Evolutionary conservation across 1,140 invertebrate species (phyloP).

Genomic region (Drosophila orosa): DNA sequence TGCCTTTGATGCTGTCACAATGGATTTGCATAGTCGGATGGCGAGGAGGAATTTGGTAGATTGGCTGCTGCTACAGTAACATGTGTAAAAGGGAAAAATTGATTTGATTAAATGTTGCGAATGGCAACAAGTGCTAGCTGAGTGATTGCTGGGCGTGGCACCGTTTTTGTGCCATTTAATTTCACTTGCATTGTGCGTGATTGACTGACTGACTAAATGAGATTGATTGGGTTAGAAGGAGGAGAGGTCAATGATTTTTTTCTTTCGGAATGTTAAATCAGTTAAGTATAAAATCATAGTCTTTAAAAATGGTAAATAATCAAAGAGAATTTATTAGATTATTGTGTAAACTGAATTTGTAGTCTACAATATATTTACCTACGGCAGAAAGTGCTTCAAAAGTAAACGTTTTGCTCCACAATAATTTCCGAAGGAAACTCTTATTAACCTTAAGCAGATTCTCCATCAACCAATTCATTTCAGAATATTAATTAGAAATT

Average conservation of each 20-base stretch:
- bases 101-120: constrained; percentile 71
- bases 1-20: constrained; percentile 55
- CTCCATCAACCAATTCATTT: background rate
- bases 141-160: constrained; percentile 10
- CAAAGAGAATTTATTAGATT: too few species aligned
- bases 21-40: constrained; percentile 64
- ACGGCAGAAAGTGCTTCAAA: too few species aligned
- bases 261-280: too few species aligned
- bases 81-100: constrained; percentile 63
- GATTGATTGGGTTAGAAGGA: background rate
- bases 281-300: too few species aligned
- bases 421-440: too few species aligned
- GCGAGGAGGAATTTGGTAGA: constrained; percentile 14
- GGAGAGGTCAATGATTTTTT: background rate
- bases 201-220: constrained; percentile 19
- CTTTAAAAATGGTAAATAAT: too few species aligned
- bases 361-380: too few species aligned
- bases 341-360: too few species aligned
- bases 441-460: background rate
- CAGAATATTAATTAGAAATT: background rate
- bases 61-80: constrained; percentile 39
- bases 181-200: constrained; percentile 41
- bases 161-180: constrained; percentile 8
- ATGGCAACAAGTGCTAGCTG: constrained; percentile 60
- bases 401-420: too few species aligned